Conservation (phyloP, 92 coral and sea anemone species). For the Paramuricea clavata region DNA sequence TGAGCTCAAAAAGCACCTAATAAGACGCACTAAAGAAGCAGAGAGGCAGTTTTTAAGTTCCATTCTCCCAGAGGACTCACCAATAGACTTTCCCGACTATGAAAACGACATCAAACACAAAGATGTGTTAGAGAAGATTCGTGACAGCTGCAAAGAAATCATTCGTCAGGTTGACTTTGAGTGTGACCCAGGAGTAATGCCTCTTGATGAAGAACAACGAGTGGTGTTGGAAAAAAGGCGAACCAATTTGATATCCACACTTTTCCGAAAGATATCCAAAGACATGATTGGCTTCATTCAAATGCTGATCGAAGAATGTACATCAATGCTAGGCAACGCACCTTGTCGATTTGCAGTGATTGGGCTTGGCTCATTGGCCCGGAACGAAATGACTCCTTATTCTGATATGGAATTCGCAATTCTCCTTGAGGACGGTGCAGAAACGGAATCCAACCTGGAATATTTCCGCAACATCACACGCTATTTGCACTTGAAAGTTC, state of each 20-base stretch:
- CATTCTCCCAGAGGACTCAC: not conserved
- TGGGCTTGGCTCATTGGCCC: constrained; percentile 25
- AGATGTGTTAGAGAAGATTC: too few species aligned
- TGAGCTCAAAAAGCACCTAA: not conserved
- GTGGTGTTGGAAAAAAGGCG: not conserved
- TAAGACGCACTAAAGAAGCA: not conserved
- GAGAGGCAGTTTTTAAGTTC: not conserved
- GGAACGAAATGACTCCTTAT: constrained; percentile 19
- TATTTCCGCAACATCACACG: constrained; percentile 3
- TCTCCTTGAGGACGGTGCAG: not conserved
- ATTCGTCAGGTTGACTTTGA: not conserved
- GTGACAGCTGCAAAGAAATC: not conserved
- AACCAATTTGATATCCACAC: not conserved
- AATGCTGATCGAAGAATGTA: not conserved
- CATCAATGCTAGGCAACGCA: not conserved
- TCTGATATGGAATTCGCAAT: constrained; percentile 28
- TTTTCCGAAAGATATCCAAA: not conserved
- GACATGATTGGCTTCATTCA: not conserved
- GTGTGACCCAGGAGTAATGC: not conserved
- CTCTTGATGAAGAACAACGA: not conserved
- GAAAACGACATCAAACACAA: not conserved
- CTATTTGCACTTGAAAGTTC: constrained; percentile 15
- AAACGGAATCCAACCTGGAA: not conserved
- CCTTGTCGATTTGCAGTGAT: constrained; percentile 19
- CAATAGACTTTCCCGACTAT: not conserved